Evolutionary conservation across 2,113 vertebrate genomes (phyloP), one percentile per base, ranked within the genome.

Genomic region (Chaetorhynchus papuensis): DNA sequence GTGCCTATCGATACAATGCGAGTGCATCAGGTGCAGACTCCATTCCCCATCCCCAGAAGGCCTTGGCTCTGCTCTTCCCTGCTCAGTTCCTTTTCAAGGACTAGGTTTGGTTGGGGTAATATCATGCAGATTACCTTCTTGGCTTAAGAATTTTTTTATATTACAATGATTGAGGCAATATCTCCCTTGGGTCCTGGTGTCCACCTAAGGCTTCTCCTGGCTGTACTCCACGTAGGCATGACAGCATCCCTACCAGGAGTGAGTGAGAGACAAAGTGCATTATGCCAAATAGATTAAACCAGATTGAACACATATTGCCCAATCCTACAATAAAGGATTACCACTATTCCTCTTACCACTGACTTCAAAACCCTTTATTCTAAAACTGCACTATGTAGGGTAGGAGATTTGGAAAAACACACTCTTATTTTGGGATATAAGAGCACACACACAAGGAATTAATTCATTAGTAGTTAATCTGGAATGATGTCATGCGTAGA

Each of bases 401-500:
- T 35, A 45, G 45, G 30, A 86, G 39, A n/a, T 74, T 42, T 89
- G 60, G 35, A 86, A 54, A 27, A 80, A 50, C 1, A 1, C 21
- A 11, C 24, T 54, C 45, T 72, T 59, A 26, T 63, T 89, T 79
- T 66, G 47, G 52, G 39, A 37, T 50, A 42, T 11, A 64, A 30
- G 28, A 71, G 19, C 14, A 12, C 18, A 24, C 39, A 94, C 77
- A 89, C 69, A 68, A 87, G 86, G 91, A 94, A 93, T 94, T 78
- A 94, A 94, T 95, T 94, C 3, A 85, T 61, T 61, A 39, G 53
- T 56, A 91, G 69, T 89, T 72, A 49, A 83, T 87, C 65, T 87
- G 87, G 57, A 91, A 82, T 20, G 50, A 93, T 56, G 72, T 77
- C 61, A 91, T 2, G 0, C 42, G 49, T 56, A 75, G 53, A 54